These are phyloP conservation scores for Osmoderma eremita DNA, from an alignment of 2,888 invertebrate genomes.

Conservation along the genomic window DNA sequence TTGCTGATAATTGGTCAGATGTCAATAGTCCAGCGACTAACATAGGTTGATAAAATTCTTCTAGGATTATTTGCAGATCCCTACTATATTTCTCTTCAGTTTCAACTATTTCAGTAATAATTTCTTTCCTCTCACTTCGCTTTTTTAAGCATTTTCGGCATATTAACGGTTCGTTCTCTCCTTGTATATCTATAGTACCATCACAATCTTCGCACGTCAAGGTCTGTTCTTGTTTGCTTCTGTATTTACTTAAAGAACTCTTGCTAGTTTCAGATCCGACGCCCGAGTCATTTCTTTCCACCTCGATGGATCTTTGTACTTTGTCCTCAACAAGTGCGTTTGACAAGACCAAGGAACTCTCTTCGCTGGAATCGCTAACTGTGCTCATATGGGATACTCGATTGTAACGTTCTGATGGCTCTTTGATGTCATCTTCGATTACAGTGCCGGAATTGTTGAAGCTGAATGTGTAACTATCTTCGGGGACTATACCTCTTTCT, in stretches of 20 bases:
- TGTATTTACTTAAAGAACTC: conserved; percentile 80
- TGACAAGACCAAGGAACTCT: conserved; percentile 76
- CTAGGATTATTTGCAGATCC: conserved; percentile 90
- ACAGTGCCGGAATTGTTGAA: conserved; percentile 67
- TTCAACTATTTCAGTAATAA: conserved; percentile 93
- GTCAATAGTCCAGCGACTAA: conserved; percentile 89
- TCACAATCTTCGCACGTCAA: conserved; percentile 86
- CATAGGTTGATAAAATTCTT: conserved; percentile 94
- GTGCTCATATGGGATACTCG: conserved; percentile 81
- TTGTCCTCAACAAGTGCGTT: conserved; percentile 69
- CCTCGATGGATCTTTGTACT: conserved; percentile 75
- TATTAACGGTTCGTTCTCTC: conserved; percentile 81
- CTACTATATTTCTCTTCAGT: conserved; percentile 96
- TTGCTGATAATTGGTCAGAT: conserved; percentile 90
- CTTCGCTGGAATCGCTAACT: conserved; percentile 88
- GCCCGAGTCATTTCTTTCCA: conserved; percentile 92
- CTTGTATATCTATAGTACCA: conserved; percentile 78
- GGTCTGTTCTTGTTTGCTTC: conserved; percentile 69
- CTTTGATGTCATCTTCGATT: conserved; percentile 67
- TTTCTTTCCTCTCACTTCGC: conserved; percentile 90
- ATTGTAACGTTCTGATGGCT: conserved; percentile 71
- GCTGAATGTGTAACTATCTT: conserved; percentile 76
- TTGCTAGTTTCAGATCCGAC: conserved; percentile 93
- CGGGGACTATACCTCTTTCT: conserved; percentile 76
- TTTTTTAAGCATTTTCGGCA: conserved; percentile 91